Conservation (phyloP, 2,888 invertebrate genomes). For the Blera fallax region DNA sequence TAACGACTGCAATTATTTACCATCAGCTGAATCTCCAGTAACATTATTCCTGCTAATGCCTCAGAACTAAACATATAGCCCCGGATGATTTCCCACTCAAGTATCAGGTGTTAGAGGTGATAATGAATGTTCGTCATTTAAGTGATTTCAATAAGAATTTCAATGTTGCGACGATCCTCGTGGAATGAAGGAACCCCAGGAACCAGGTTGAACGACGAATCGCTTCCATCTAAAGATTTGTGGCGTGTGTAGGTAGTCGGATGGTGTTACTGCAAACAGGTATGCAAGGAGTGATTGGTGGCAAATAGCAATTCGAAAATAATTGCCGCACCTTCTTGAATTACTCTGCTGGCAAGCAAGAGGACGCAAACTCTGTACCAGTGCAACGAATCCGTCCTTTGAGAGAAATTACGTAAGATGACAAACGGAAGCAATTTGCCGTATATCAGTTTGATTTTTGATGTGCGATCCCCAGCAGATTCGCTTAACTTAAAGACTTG, state of each 20-base stretch:
- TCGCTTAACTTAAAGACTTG: conserved; percentile 26
- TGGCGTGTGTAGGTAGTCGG: conserved; percentile 29
- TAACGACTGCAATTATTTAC: conserved; percentile 71
- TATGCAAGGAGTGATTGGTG: conserved; percentile 56
- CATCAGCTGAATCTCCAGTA: conserved; percentile 58
- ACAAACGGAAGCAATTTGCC: conserved; percentile 74
- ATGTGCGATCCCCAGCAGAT: conserved; percentile 33
- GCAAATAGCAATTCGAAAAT: conserved; percentile 67
- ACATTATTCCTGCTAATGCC: conserved; percentile 68
- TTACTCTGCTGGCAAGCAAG: conserved; percentile 1
- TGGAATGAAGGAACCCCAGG: not conserved
- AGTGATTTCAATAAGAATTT: conserved; percentile 71
- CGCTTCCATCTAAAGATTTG: not conserved
- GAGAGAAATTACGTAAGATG: conserved; percentile 71
- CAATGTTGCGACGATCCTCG: conserved; percentile 37
- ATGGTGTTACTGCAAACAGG: conserved; percentile 32
- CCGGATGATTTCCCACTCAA: conserved; percentile 66
- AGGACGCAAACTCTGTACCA: not conserved
- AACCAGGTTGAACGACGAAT: conserved; percentile 8
- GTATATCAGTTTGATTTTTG: conserved; percentile 70
- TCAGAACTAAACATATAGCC: conserved; percentile 68
- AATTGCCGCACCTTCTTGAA: conserved; percentile 67
- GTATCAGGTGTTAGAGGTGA: conserved; percentile 72
- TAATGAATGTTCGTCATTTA: conserved; percentile 72
- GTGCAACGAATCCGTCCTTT: conserved; percentile 17